A percentile compares a stretch with the other conserved stretches of the same genome.
phyloP scores from a whole-genome alignment of 2,888 invertebrate genomes.

The Magallana nippona region DNA sequence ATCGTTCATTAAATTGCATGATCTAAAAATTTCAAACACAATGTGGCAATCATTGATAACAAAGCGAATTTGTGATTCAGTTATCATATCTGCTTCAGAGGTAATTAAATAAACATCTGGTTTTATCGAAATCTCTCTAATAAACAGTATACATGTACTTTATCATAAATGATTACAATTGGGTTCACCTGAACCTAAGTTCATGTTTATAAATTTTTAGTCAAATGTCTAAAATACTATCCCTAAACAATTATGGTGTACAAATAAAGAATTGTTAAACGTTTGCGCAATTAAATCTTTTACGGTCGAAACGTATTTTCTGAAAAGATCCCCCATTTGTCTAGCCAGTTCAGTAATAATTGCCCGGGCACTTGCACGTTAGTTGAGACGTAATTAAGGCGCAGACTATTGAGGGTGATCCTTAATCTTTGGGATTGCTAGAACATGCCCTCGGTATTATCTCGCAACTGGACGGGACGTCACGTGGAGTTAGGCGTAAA shows the following conservation, averaged over 20 bases:
- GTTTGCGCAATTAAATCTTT: not conserved
- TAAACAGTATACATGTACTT: no score
- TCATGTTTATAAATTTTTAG: not conserved
- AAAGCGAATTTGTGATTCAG: no score
- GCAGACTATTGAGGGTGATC: not conserved
- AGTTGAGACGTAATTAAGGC: not conserved
- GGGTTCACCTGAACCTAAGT: not conserved
- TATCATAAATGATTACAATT: not conserved
- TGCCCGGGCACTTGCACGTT: not conserved
- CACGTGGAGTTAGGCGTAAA: not conserved
- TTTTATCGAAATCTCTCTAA: no score
- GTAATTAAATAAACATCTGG: no score
- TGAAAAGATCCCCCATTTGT: conserved; percentile 3
- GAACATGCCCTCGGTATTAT: not conserved
- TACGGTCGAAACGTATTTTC: conserved; percentile 13
- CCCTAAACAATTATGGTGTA: not conserved
- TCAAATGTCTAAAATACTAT: not conserved
- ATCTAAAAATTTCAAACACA: no score
- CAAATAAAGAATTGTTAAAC: not conserved
- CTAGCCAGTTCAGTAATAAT: not conserved
- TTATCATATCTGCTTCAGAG: no score
- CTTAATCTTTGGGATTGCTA: not conserved
- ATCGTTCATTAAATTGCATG: no score
- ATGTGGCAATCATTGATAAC: no score
- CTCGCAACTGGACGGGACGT: conserved; percentile 20